A percentile compares a stretch with the other conserved stretches of the same genome.
Evolutionary conservation across 2,797 vertebrate species (phyloP).

Genomic region (Leptatherina wallacei): DNA sequence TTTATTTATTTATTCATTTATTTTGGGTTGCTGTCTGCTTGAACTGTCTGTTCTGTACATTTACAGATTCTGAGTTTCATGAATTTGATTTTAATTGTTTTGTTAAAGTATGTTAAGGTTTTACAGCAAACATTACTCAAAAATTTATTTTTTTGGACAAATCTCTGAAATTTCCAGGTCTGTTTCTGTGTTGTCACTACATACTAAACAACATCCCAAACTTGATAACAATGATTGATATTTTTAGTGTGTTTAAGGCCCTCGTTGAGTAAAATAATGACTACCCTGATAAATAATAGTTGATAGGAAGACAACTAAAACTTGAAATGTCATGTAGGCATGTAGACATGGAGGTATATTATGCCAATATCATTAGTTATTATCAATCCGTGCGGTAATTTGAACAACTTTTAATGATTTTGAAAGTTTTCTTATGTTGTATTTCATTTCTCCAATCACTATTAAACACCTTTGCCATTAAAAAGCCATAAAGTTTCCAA

Average conservation of each 20-base stretch:
- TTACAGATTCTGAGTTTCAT: neutral
- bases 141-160: neutral
- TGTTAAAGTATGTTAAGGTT: neutral
- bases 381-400: neutral
- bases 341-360: neutral
- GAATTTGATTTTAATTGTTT: neutral
- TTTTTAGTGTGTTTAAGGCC: neutral
- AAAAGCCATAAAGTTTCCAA: neutral
- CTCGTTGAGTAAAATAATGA: neutral
- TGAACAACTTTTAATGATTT: neutral
- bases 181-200: neutral
- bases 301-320: neutral
- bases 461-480: no score
- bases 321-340: neutral
- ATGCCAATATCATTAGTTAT: neutral
- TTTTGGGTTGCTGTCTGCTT: neutral
- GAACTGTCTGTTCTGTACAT: neutral
- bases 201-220: neutral
- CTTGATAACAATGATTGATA: neutral
- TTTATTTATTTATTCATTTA: neutral
- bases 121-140: neutral
- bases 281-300: neutral
- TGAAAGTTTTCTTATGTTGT: neutral
- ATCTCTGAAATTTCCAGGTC: neutral
- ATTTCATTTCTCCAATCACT: neutral